Base-by-base conservation (phyloP, 2,113 vertebrate genomes). In the Hippopotamus amphibius region DNA sequence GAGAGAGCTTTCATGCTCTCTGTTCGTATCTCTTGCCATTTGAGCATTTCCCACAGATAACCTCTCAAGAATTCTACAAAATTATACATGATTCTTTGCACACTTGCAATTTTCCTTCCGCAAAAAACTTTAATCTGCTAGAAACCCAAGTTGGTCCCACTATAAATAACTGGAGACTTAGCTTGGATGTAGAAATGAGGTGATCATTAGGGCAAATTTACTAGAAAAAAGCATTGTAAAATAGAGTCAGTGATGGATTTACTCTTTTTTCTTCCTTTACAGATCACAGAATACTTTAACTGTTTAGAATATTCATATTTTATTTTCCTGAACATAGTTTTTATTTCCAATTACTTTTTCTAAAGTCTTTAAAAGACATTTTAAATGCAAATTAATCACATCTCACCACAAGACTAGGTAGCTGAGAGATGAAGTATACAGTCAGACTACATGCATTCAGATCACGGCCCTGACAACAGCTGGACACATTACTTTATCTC, bases 41-140 rank as follows among this genome's bases (percentile, higher is more conserved):
- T 76, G 93, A 95, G 61, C 30, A 81, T 55, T 84, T 93, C 80
- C 83, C 61, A 13, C 63, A 90, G 57, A 77, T 33, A 96, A 95
- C 22, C 14, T 96, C 72, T 95, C 30, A 96, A 90, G 61, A 97
- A 43, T 63, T 55, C 72, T 76, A 83, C 24, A 88, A 95, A 94
- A 96, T 68, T 53, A 24, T 17, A 91, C 65, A 71, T 3, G 26
- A 87, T 76, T 84, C 19, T 92, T 90, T 63, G 21, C 6, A 63
- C 41, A 72, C 53, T 77, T 86, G 10, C 11, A 48, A 87, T 92
- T 95, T 95, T 76, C 69, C 63, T 66, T 93, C n/a, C 90, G 43
- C n/a, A 69, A 93, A 96, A 97, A n/a, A 28, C 22, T 74, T 86
- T 72, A 59, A 76, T 81, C 33, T 90, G 21, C 26, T 68, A 92